Base-by-base conservation (phyloP, 2,797 vertebrate species). In the Ctenochaetus hawaiiensis region DNA sequence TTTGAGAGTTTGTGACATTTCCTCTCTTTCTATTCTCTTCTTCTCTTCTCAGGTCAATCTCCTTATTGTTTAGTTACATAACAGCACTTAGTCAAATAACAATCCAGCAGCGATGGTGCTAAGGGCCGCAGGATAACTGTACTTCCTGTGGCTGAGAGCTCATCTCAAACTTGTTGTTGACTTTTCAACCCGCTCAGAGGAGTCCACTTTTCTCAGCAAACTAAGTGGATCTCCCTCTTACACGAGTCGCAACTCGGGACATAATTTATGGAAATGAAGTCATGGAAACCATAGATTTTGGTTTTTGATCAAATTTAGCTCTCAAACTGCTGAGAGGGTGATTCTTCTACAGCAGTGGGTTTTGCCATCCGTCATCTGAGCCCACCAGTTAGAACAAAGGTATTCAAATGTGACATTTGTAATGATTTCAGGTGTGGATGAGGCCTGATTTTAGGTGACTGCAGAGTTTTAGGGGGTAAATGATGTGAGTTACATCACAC, bases 61-160 rank as follows among this genome's bases (percentile, higher is more conserved):
- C 72, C 73, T 72, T 77, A 86, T 89, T 92, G 86, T 92, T 84
- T 67, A 77, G 81, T 91, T 92, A 72, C 83, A 80, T 90, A 91
- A 92, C 84, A 75, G 82, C 88, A 87, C 87, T 90, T 82, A 83
- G 82, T 86, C 72, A 63, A 85, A 86, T 79, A 85, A 85, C 84
- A 86, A 74, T 86, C 76, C 80, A 72, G 80, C 74, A 51, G 84
- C 3, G 22, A 67, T 51, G 60, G 82, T 66, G 74, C 72, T 72
- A 44, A 87, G 69, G 74, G 87, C 80, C 34, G 41, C 72, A 82
- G 82, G 83, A 86, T 86, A 84, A 89, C 85, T 76, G 60, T 76
- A 77, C 85, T 86, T 91, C 85, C 60, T 84, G 67, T 75, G 77
- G 44, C 74, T 75, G 75, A 90, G 86, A 84, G 82, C 84, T 80